Evolutionary conservation across 2,797 vertebrate species (phyloP), one percentile per base, ranked within the genome.

Genomic region (Trematocara caparti): DNA sequence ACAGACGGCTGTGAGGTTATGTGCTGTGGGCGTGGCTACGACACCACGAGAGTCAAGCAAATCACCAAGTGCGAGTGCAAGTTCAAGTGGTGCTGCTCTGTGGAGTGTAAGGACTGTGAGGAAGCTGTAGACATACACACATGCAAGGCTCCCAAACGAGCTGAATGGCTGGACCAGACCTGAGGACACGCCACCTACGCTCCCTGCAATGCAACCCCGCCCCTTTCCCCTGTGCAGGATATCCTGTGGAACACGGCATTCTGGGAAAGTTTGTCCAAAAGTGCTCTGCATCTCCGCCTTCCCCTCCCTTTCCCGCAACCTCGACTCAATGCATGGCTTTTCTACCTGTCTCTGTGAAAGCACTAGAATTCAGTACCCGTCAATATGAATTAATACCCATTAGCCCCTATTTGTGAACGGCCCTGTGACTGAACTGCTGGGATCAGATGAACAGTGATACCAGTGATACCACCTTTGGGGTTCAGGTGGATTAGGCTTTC

Each of bases 31-130:
- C 95, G 99, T 43, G 99, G 99, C 38, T 99, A 99, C 6, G 99
- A 99, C 94, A 99, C 99, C 79, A 99, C 97, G 1, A 96, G 98
- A 10, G 95, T 98, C 81, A 98, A 96, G 12, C 97, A 98, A 40
- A 93, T 99, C 95, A 99, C 97, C 84, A 98, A 99, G 95, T 99
- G 99, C 24, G 99, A 99, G 94, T 99, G 99, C 95, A 99, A 99
- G 95, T 99, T 99, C 95, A 98, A 99, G 93, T 99, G 99, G 99
- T 99, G 99, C 94, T 99, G 99, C 47, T 97, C 98, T 0, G 99
- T 99, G 84, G 97, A 98, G 92, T 99, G 99, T 94, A 98, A 98
- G 92, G 98, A 99, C 94, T 99, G 99, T 15, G 96, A 98, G 94
- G 97, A 99, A 89, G 96, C 97, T 8, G 97, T 99, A 92, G 99